Base-by-base conservation (phyloP, 2,888 invertebrate genomes). In the Odontocerum albicorne region DNA sequence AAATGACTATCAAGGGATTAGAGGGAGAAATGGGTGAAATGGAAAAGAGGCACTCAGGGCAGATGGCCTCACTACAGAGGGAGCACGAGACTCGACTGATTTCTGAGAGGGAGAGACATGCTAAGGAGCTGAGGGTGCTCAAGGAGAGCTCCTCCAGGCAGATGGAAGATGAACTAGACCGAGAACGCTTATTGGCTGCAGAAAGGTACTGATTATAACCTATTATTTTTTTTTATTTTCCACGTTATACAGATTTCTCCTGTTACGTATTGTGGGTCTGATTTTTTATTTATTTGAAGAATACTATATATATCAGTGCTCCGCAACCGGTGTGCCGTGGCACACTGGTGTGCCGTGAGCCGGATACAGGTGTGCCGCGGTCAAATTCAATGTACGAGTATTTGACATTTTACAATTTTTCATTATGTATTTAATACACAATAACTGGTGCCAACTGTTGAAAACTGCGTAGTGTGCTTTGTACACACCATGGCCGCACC, bases 1-100 rank as follows among this genome's bases (percentile, higher is more conserved):
- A 92, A 67, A 74, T 91, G 65, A 92, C 92, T 3, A 88, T 92
- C 0, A 92, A 90, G 74, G 91, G 92, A 1, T 70, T 93, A n/a
- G 92, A 92, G 70, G 86, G 89, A 0, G 92, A 93, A 69, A 77
- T 93, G 2, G 82, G 88, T 17, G 86, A 84, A 64, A 89, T 92
- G 86, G 85, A 87, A 22, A 82, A 84, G 15, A 77, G 85, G 1
- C 88, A 89, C 66, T 82, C 85, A 65, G 81, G 82, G 49, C 84
- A 86, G 65, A 67, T 86, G 46, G 77, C 81, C 0, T 84, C 74
- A 19, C 7, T 46, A 1, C 61, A 78, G 40, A 75, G 74, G 66
- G 74, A 77, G 73, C 56, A 60, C 4, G 74, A 78, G 63, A 74
- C 75, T 1, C 74, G 75, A 53, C 70, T 71, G 8, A 62, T 63